These are phyloP conservation scores for Microtus richardsoni DNA, from an alignment of 2,113 vertebrate genomes.

Conservation along the genomic window DNA sequence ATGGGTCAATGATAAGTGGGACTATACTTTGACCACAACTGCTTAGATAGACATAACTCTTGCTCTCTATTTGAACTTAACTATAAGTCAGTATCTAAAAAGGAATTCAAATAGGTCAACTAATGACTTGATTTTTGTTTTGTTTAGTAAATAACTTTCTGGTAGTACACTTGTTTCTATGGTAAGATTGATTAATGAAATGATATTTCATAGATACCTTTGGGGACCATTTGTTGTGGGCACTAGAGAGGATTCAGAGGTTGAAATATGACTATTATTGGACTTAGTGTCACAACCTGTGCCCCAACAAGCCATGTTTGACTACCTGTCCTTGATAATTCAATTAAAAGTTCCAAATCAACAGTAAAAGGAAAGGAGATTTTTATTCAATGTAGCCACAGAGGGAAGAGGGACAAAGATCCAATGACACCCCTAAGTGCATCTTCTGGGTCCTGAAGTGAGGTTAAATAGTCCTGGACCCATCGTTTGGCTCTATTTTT, in stretches of 20 bases:
- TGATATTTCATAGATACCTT: background rate
- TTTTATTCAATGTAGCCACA: background rate
- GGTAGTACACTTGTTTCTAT: background rate
- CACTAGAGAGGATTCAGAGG: background rate
- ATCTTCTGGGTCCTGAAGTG: background rate
- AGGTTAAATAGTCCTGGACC: no score
- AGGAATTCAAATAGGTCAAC: background rate
- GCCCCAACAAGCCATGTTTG: background rate
- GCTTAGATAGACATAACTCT: background rate
- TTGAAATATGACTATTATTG: background rate
- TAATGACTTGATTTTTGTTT: background rate
- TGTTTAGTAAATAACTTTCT: background rate
- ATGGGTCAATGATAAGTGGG: background rate
- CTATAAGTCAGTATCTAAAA: background rate
- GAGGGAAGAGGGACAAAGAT: background rate
- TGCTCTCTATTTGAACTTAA: background rate
- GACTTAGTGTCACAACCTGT: background rate
- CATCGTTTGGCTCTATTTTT: background rate
- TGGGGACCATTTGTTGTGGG: background rate
- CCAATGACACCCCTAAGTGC: background rate
- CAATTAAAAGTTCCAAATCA: background rate
- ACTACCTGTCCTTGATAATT: background rate
- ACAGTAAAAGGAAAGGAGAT: background rate
- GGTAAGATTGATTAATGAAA: background rate
- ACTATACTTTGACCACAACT: background rate